Evolutionary conservation across 53 echinoderm and acorn worm genomes (phyloP).

Genomic region (Stichopus horrens): DNA sequence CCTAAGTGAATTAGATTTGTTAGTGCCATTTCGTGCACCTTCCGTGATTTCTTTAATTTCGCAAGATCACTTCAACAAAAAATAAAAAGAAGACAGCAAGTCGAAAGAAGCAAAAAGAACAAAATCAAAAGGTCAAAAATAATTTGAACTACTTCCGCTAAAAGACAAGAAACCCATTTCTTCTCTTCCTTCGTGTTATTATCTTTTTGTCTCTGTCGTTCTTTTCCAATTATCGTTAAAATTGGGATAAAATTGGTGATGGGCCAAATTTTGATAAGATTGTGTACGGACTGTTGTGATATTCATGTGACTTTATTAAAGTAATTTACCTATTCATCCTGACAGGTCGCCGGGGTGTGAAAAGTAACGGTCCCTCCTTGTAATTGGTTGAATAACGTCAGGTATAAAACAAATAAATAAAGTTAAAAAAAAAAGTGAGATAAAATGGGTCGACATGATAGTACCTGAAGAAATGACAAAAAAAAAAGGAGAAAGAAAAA

Average conservation of each 20-base stretch:
- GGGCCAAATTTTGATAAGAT: not conserved
- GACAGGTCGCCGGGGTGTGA: constrained; percentile 19
- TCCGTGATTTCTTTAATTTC: too few species aligned
- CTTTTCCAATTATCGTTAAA: constrained; percentile 27
- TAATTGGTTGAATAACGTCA: constrained; percentile 19
- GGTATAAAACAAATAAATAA: not conserved
- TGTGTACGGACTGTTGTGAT: not conserved
- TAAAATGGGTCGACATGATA: too few species aligned
- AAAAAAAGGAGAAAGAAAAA: not conserved
- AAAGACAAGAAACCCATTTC: not conserved
- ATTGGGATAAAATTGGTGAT: constrained; percentile 2
- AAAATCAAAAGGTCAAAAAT: too few species aligned
- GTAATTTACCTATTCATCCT: constrained; percentile 23
- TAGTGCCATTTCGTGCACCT: too few species aligned
- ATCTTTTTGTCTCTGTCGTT: too few species aligned
- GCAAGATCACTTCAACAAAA: too few species aligned
- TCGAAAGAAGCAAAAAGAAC: too few species aligned
- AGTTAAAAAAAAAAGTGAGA: too few species aligned
- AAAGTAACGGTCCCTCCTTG: constrained; percentile 24
- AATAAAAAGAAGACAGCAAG: too few species aligned
- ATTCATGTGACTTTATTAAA: constrained; percentile 36
- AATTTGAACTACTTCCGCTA: constrained; percentile 9
- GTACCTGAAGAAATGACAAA: too few species aligned
- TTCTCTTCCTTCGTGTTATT: too few species aligned
- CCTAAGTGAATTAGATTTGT: too few species aligned